A percentile compares a stretch with the other conserved stretches of the same genome.
These are phyloP conservation scores for Rhynchonycteris naso DNA, from an alignment of 2,797 vertebrate genomes.

Conservation along the genomic window DNA sequence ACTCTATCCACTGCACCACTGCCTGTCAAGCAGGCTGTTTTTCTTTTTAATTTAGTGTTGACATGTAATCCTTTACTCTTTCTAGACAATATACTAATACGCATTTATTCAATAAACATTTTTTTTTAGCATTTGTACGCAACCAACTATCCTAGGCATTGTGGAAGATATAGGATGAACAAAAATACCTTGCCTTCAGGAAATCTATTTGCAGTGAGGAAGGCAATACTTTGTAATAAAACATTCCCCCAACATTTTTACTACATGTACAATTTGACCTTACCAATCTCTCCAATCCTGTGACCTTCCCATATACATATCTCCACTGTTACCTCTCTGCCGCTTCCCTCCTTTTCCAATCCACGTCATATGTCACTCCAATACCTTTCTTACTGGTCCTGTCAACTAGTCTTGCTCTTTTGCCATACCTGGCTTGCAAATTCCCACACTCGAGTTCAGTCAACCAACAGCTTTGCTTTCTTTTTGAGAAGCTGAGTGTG, in stretches of 20 bases:
- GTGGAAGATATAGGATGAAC: not conserved
- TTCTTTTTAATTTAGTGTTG: too few species aligned
- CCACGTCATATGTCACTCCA: not conserved
- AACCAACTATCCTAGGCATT: not conserved
- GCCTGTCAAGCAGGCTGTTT: too few species aligned
- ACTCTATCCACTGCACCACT: too few species aligned
- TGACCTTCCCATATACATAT: not conserved
- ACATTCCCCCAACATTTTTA: not conserved
- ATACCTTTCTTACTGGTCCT: not conserved
- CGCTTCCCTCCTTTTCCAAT: not conserved
- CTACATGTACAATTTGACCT: not conserved
- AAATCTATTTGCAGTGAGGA: not conserved
- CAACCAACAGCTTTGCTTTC: not conserved
- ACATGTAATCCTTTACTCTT: not conserved
- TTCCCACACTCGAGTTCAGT: not conserved
- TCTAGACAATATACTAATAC: not conserved
- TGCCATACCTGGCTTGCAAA: not conserved
- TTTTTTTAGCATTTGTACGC: not conserved
- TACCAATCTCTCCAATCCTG: not conserved
- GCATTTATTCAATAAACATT: not conserved
- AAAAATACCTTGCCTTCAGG: slow-evolving; percentile 1
- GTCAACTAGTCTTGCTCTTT: not conserved
- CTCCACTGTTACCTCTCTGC: not conserved
- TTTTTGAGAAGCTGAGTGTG: not conserved
- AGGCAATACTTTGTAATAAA: slow-evolving; percentile 7